These are phyloP conservation scores for Poeciliopsis turneri DNA, from an alignment of 2,797 vertebrate species.

Conservation along the genomic window DNA sequence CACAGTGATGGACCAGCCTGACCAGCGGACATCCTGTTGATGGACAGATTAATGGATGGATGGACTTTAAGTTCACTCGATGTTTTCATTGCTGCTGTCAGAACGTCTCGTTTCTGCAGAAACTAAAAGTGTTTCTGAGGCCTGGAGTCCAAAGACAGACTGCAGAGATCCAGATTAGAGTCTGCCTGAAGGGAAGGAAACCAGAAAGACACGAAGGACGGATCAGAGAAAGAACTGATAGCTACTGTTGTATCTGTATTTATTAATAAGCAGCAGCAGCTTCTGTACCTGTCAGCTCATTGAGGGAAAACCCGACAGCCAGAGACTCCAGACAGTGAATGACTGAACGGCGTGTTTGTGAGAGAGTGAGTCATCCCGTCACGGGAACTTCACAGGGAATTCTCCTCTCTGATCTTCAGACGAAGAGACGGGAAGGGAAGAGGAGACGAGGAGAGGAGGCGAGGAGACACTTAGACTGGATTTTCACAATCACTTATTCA, in stretches of 20 bases:
- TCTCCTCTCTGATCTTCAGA: constrained; percentile 30
- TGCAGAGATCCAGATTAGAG: neutral
- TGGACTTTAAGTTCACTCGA: neutral
- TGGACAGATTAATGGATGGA: neutral
- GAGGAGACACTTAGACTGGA: constrained; percentile 13
- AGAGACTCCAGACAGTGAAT: neutral
- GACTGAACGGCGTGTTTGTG: neutral
- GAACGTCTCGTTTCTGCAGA: neutral
- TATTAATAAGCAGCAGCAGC: neutral
- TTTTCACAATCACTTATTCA: constrained; percentile 62
- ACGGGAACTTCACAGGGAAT: constrained; percentile 52
- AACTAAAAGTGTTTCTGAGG: neutral
- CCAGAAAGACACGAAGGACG: neutral
- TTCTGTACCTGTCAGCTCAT: constrained; percentile 1
- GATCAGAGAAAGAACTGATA: neutral
- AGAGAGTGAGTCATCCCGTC: constrained; percentile 5
- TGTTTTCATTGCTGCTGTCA: neutral
- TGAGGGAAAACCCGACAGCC: neutral
- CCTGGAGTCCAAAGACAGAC: neutral
- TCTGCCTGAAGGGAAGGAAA: too few relatives aligned
- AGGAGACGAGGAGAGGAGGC: neutral
- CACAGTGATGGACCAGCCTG: neutral
- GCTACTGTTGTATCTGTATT: neutral
- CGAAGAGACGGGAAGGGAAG: constrained; percentile 12
- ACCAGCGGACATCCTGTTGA: too few relatives aligned